Conservation (phyloP, 2,113 vertebrate genomes). For the Melospiza melodia region DNA sequence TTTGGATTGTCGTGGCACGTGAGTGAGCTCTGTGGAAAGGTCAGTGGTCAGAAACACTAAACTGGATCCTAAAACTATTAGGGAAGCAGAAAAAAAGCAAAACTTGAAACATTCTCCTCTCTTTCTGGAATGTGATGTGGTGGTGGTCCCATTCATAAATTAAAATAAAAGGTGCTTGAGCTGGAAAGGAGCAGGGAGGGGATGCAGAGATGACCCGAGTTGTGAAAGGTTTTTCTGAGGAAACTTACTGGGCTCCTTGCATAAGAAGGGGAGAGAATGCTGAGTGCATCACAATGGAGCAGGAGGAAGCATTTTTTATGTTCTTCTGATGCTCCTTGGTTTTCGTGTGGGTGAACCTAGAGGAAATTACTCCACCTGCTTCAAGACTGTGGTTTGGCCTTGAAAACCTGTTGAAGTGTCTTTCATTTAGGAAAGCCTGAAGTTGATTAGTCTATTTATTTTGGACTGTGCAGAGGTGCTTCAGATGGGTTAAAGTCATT, state of each 20-base stretch:
- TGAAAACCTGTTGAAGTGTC: neutral
- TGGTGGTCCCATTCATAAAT: neutral
- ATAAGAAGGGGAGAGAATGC: neutral
- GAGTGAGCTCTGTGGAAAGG: neutral
- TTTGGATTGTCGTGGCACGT: accelerated
- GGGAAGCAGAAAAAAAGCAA: neutral
- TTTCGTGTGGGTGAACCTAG: neutral
- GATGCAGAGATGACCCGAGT: neutral
- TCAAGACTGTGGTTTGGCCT: neutral
- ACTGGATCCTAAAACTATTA: neutral
- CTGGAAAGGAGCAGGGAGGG: neutral
- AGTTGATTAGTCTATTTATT: neutral
- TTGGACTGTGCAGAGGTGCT: neutral
- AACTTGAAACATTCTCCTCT: neutral
- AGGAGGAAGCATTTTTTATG: neutral
- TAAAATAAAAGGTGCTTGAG: neutral
- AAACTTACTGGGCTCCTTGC: neutral
- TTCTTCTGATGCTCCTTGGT: neutral
- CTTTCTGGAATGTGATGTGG: accelerated
- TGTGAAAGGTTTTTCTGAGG: neutral
- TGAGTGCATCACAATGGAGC: neutral
- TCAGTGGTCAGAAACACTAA: neutral
- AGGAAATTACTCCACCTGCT: neutral
- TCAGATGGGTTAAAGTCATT: neutral
- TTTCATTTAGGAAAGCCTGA: neutral